Conservation (phyloP, 2,797 vertebrate genomes). For the Pipistrellus nathusii region DNA sequence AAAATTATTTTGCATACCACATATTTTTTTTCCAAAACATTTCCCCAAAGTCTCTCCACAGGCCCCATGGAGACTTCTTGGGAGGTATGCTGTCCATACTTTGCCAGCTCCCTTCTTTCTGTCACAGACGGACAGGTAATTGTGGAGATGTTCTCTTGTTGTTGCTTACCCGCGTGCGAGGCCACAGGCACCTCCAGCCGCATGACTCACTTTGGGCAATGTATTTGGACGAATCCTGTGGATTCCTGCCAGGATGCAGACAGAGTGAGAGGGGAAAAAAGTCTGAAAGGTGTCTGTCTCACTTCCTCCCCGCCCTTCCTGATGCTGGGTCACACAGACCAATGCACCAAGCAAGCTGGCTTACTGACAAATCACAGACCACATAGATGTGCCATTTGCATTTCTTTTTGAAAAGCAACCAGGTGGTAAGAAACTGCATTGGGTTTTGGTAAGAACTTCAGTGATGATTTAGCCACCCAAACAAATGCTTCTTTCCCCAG, state of each 20-base stretch:
- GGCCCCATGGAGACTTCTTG: conserved; percentile 77
- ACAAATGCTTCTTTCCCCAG: conserved; percentile 40
- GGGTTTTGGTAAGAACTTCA: neutral
- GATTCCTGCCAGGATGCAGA: conserved; percentile 64
- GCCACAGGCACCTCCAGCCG: conserved; percentile 47
- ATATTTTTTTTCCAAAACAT: neutral
- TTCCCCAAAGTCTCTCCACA: neutral
- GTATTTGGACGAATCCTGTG: conserved; percentile 71
- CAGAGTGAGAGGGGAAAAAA: conserved; percentile 4
- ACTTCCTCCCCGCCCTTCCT: conserved; percentile 12
- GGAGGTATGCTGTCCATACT: conserved; percentile 73
- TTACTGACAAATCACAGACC: conserved; percentile 53
- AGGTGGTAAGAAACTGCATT: neutral
- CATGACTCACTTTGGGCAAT: conserved; percentile 73
- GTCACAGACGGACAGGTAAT: conserved; percentile 68
- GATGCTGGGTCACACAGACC: neutral
- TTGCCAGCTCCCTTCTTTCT: conserved; percentile 66
- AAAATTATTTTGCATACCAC: conserved; percentile 34
- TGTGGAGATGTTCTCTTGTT: conserved; percentile 72
- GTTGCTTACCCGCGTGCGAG: conserved; percentile 69
- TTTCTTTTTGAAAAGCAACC: conserved; percentile 67
- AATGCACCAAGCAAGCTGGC: neutral
- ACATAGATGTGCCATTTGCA: conserved; percentile 46
- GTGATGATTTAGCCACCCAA: conserved; percentile 4
- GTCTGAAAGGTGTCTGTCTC: conserved; percentile 3